phyloP scores from a whole-genome alignment of 23 tunicate genomes.

The Oikopleura albicans region DNA sequence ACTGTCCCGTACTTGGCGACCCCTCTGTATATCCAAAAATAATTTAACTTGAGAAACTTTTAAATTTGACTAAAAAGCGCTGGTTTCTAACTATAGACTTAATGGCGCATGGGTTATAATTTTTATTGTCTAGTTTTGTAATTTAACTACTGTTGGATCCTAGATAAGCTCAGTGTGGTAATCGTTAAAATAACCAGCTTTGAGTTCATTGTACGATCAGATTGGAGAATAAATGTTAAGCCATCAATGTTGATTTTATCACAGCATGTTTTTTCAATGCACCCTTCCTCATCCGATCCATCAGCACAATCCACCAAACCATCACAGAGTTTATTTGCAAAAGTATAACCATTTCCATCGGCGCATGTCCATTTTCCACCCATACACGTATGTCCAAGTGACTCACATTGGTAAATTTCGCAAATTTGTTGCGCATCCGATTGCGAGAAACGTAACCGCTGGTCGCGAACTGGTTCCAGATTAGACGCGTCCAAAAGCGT shows the following conservation, averaged over 20 bases:
- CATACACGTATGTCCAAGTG: background rate
- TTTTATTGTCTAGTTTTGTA: too few species aligned
- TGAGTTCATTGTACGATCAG: background rate
- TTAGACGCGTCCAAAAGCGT: background rate
- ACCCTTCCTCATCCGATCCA: conserved; percentile 13
- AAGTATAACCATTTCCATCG: background rate
- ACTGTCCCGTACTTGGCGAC: too few species aligned
- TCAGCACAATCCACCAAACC: conserved; percentile 9
- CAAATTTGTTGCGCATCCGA: background rate
- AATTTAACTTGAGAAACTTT: too few species aligned
- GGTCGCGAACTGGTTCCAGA: background rate
- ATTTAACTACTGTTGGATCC: too few species aligned
- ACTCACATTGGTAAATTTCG: background rate
- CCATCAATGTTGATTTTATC: background rate
- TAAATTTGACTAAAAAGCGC: too few species aligned
- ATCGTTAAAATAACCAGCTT: too few species aligned
- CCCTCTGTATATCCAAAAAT: too few species aligned
- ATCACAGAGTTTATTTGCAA: background rate
- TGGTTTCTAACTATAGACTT: too few species aligned
- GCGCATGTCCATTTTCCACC: background rate
- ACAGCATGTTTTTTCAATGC: background rate
- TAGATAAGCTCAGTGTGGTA: too few species aligned
- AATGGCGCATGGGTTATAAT: too few species aligned
- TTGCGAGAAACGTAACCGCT: background rate
- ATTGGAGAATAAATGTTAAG: background rate